Evolutionary conservation across 2,113 vertebrate genomes (phyloP).

Genomic region (Capra hircus): DNA sequence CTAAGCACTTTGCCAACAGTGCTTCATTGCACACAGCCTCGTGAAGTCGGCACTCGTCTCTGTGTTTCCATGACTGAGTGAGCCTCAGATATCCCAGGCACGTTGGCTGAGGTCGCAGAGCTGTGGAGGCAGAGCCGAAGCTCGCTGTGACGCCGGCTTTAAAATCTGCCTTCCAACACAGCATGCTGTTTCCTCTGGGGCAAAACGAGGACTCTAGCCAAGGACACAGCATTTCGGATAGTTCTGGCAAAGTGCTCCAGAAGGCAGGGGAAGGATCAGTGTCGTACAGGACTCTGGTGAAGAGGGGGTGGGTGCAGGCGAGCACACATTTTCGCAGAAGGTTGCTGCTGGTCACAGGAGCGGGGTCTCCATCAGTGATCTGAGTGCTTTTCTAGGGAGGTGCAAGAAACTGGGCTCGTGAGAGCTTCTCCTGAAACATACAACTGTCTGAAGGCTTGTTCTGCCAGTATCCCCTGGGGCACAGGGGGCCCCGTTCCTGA

Average conservation of each 20-base stretch:
- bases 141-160: background rate
- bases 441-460: background rate
- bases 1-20: background rate
- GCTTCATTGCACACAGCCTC: background rate
- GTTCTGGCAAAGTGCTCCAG: background rate
- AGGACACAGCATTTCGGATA: background rate
- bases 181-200: background rate
- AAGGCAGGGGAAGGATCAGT: background rate
- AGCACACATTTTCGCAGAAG: background rate
- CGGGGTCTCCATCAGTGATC: background rate
- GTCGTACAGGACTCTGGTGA: fast-evolving
- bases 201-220: background rate
- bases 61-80: background rate
- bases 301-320: background rate
- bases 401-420: background rate
- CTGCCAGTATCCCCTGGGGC: background rate
- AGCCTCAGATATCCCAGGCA: background rate
- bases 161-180: background rate
- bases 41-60: background rate
- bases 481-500: background rate
- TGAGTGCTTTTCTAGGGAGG: background rate
- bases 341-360: background rate
- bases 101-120: background rate
- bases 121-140: background rate
- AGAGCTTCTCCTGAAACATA: background rate